phyloP scores from a whole-genome alignment of 2,113 vertebrate genomes.

The Calyptommatus sinebrachiatus region DNA sequence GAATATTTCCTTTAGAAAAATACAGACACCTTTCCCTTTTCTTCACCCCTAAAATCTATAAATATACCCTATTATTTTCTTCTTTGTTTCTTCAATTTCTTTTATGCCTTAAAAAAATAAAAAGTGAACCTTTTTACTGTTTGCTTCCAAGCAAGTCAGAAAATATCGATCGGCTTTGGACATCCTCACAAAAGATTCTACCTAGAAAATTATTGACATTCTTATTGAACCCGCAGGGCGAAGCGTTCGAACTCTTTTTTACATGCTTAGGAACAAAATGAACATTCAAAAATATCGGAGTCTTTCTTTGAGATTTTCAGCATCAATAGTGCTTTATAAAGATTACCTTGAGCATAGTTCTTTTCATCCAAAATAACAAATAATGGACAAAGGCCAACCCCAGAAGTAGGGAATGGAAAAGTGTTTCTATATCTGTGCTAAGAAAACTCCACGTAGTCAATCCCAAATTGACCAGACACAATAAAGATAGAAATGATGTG shows the following conservation, averaged over 20 bases:
- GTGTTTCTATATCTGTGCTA: background rate
- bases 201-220: background rate
- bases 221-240: background rate
- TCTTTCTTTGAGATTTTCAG: too few species aligned
- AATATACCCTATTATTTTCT: slow-evolving; percentile 21
- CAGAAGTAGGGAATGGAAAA: too few species aligned
- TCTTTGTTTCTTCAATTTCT: slow-evolving; percentile 1
- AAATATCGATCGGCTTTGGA: slow-evolving; percentile 11
- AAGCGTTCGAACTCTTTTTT: too few species aligned
- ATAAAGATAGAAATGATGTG: too few species aligned
- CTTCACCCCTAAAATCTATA: slow-evolving; percentile 23
- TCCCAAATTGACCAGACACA: background rate
- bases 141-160: slow-evolving; percentile 18
- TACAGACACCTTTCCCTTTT: slow-evolving; percentile 13
- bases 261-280: too few species aligned
- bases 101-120: background rate
- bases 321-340: too few species aligned
- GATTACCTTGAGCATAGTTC: too few species aligned
- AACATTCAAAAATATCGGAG: too few species aligned
- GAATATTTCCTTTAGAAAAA: slow-evolving; percentile 43
- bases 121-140: background rate
- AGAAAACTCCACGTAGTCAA: background rate
- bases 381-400: background rate
- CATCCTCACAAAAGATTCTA: background rate
- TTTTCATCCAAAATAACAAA: too few species aligned